Evolutionary conservation across 2,797 vertebrate species (phyloP).

Genomic region (Coracias cyanogaster): DNA sequence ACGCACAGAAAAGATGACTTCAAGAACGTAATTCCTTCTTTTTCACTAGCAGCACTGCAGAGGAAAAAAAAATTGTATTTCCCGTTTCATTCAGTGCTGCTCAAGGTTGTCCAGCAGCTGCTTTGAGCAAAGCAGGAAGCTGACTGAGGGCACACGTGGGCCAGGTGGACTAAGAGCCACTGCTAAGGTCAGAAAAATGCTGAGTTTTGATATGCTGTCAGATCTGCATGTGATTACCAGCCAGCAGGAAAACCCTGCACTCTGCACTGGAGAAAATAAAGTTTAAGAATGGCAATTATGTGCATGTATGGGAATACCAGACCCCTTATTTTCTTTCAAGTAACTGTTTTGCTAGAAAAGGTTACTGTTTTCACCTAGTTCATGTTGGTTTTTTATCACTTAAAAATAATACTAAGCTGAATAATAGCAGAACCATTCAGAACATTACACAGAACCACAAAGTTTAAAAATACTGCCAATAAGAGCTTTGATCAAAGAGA

Average conservation of each 20-base stretch:
- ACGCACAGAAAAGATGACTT: background rate
- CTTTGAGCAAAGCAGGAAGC: background rate
- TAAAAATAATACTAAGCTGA: background rate
- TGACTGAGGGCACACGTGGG: background rate
- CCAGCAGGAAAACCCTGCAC: background rate
- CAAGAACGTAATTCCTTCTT: background rate
- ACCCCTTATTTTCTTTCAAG: background rate
- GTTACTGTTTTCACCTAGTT: background rate
- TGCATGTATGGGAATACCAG: background rate
- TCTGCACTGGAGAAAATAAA: background rate
- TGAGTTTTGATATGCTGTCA: background rate
- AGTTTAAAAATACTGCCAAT: background rate
- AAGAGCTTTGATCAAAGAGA: background rate
- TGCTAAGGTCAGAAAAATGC: background rate
- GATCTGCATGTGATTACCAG: conserved; percentile 6
- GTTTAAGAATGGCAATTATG: background rate
- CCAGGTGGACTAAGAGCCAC: background rate
- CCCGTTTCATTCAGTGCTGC: background rate
- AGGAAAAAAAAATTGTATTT: background rate
- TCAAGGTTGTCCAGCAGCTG: background rate
- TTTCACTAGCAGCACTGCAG: background rate
- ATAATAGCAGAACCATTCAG: background rate
- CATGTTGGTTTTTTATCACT: background rate
- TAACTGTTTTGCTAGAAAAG: background rate
- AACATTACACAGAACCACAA: background rate